Base-by-base conservation (phyloP, 2,888 invertebrate genomes). In the Nomada ruficornis region DNA sequence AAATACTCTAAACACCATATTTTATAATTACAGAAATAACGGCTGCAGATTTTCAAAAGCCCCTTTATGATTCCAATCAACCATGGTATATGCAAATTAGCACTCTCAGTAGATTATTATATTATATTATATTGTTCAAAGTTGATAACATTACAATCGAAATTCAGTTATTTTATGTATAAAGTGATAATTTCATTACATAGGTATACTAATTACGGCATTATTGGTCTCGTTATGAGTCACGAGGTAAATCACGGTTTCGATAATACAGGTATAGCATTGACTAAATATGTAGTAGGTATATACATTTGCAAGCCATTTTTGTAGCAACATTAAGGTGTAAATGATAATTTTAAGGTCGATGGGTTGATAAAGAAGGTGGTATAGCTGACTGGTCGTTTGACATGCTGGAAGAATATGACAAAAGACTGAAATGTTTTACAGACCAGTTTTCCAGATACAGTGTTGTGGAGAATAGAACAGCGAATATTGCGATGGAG, bases 191-290 rank as follows among this genome's bases (percentile, higher is more conserved):
- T 18, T 23, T 5, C n/a, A 3, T 23, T 23, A 13, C 2, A 26
- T 26, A 86, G 86, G 74, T 63, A 64, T 20, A 70, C 79, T 9
- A 86, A 83, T 36, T 87, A 77, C 42, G 85, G 79, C 23, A 65
- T 77, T 54, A 23, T 85, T 26, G 85, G 82, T n/a, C 13, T 44
- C 1, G 44, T 82, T 7, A 84, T 84, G 72, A 77, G 60, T 36
- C 86, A 85, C 15, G 86, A 85, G 68, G 75, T 85, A n/a, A 85
- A 83, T 60, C 85, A 86, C 7, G 86, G 85, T 62, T 86, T 85
- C 29, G 81, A 80, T 29, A 5, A 60, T 9, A 2, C 5, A 3
- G 80, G 87, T 86, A 62, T 47, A 47, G 47, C 11, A 50, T 42
- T 50, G 20, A 67, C 47, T 44, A 70, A 52, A 54, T 7, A 1